These are phyloP conservation scores for Lepus townsendii DNA, from an alignment of 2,797 vertebrate genomes.

Conservation along the genomic window DNA sequence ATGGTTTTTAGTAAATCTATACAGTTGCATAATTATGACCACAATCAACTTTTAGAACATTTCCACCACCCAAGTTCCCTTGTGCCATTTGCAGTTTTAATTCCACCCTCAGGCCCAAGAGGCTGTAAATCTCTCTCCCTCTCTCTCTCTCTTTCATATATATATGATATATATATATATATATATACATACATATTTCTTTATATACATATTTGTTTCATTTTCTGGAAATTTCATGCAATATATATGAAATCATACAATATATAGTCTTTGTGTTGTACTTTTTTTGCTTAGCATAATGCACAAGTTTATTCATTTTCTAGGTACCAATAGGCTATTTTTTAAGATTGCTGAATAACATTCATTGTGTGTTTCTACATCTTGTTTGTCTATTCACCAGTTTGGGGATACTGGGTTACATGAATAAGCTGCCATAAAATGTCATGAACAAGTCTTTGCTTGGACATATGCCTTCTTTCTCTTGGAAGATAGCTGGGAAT, in stretches of 20 bases:
- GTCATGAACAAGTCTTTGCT: not conserved
- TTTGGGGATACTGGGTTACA: not conserved
- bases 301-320: not conserved
- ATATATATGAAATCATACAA: not conserved
- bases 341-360: not conserved
- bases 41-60: constrained; percentile 35
- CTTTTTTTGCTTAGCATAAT: constrained; percentile 6
- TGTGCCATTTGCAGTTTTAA: not conserved
- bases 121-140: not conserved
- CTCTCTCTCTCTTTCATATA: no score
- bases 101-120: not conserved
- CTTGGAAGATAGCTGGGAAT: not conserved
- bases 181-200: no score
- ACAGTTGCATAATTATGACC: not conserved
- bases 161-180: not conserved
- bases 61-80: not conserved
- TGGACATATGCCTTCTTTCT: not conserved
- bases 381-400: not conserved
- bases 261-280: not conserved
- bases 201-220: not conserved
- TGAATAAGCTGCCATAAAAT: not conserved
- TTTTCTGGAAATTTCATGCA: constrained; percentile 42
- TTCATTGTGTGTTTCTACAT: not conserved
- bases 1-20: constrained; percentile 35
- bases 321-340: not conserved